These are phyloP conservation scores for Tinea semifulvella DNA, from an alignment of 2,888 invertebrate genomes.

Conservation along the genomic window DNA sequence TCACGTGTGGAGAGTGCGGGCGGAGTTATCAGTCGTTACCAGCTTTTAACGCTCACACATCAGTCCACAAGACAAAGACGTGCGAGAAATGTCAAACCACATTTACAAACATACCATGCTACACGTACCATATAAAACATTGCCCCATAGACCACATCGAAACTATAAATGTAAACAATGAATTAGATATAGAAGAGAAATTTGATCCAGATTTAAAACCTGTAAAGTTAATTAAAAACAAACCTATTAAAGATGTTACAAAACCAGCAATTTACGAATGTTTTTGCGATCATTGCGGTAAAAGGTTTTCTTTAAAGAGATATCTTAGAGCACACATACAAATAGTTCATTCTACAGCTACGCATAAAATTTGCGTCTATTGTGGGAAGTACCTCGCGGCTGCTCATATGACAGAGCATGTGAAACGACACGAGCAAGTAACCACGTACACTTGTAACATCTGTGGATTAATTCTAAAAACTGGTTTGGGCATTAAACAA, in stretches of 20 bases:
- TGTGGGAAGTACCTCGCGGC: constrained; percentile 47
- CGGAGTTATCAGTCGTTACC: constrained; percentile 33
- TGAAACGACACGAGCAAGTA: constrained; percentile 34
- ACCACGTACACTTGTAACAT: constrained; percentile 33
- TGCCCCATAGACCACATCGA: constrained; percentile 23
- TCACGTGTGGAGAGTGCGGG: constrained; percentile 47
- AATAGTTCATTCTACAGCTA: constrained; percentile 47
- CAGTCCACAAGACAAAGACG: constrained; percentile 33
- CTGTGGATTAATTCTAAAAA: constrained; percentile 37
- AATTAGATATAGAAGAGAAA: too few species aligned
- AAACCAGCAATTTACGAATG: constrained; percentile 30
- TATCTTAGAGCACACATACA: constrained; percentile 49
- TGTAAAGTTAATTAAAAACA: background rate
- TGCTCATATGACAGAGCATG: constrained; percentile 46
- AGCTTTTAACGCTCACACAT: constrained; percentile 38
- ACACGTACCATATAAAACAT: constrained; percentile 37
- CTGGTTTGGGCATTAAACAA: constrained; percentile 41
- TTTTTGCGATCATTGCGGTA: constrained; percentile 48
- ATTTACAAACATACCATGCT: constrained; percentile 46
- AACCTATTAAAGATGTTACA: background rate
- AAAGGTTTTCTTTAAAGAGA: constrained; percentile 44
- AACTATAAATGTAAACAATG: background rate
- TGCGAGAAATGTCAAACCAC: constrained; percentile 43
- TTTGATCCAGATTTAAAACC: too few species aligned
- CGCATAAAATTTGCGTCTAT: constrained; percentile 42